phyloP scores from a whole-genome alignment of 2,113 vertebrate species.

The Podarcis cretensis region DNA sequence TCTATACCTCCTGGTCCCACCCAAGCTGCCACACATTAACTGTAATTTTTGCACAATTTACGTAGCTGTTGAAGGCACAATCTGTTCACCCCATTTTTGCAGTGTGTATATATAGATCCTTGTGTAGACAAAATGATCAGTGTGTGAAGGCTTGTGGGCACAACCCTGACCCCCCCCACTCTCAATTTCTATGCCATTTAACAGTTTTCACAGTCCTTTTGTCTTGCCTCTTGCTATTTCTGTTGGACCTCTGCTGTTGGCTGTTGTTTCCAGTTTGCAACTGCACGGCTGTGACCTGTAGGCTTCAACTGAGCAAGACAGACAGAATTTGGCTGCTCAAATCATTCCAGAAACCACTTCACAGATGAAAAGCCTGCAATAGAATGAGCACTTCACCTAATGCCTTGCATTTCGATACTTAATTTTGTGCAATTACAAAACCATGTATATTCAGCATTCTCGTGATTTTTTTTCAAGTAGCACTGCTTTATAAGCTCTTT shows the following conservation, averaged over 20 bases:
- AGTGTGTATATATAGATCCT: neutral
- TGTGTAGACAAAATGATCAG: neutral
- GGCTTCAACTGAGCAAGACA: neutral
- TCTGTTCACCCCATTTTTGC: neutral
- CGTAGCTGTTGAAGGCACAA: neutral
- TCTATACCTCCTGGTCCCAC: neutral
- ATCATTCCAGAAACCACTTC: neutral
- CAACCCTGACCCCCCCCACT: neutral
- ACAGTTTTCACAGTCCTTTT: neutral
- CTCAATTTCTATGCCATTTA: neutral
- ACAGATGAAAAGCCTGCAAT: neutral
- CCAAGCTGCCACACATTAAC: neutral
- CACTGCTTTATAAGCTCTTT: slow-evolving; percentile 35
- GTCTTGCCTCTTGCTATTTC: neutral
- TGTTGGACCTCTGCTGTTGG: neutral
- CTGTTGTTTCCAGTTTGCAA: neutral
- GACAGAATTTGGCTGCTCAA: neutral
- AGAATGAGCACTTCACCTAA: neutral
- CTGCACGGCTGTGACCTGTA: neutral
- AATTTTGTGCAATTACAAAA: slow-evolving; percentile 48
- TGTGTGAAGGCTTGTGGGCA: neutral
- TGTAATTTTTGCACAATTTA: neutral
- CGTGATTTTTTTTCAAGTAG: neutral
- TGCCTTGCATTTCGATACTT: slow-evolving; percentile 33
- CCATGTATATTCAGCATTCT: slow-evolving; percentile 11